Evolutionary conservation across 23 tunicate species (phyloP).

Genomic region (Corella eumyota): DNA sequence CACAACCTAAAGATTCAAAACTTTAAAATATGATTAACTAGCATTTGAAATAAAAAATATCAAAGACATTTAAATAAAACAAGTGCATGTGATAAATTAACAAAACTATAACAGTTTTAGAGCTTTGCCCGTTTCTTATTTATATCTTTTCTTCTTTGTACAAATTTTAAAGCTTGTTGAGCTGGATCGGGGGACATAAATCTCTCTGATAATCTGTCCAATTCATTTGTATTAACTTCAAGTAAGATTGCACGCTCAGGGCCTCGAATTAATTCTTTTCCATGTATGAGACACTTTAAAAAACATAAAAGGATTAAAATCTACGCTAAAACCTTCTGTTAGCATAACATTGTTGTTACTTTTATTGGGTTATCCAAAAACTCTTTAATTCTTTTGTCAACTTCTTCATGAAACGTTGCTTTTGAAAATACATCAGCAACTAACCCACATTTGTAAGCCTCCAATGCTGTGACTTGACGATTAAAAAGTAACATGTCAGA

Average conservation of each 20-base stretch:
- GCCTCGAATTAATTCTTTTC: conserved; percentile 24
- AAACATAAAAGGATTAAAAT: too few relatives aligned
- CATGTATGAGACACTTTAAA: conserved; percentile 24
- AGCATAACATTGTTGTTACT: too few relatives aligned
- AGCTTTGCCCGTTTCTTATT: conserved; percentile 9
- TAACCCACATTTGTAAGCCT: conserved; percentile 28
- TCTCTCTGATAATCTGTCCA: conserved; percentile 16
- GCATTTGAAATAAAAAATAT: too few relatives aligned
- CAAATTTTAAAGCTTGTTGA: conserved; percentile 21
- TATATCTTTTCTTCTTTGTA: conserved; percentile 10
- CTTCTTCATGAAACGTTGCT: conserved; percentile 29
- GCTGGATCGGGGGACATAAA: conserved; percentile 11
- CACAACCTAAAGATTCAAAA: too few relatives aligned
- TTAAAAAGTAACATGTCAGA: conserved; percentile 52
- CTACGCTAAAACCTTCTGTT: too few relatives aligned
- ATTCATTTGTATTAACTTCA: conserved; percentile 18
- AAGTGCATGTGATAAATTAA: too few relatives aligned
- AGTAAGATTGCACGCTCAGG: conserved; percentile 11
- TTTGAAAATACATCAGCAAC: conserved; percentile 31
- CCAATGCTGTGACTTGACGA: conserved; percentile 28
- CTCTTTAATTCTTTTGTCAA: conserved; percentile 20
- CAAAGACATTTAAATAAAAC: too few relatives aligned
- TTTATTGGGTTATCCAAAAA: conserved; percentile 33
- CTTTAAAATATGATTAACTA: too few relatives aligned
- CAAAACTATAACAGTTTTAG: too few relatives aligned